Conservation (phyloP, 2,888 invertebrate genomes). For the Crossocerus cetratus region DNA sequence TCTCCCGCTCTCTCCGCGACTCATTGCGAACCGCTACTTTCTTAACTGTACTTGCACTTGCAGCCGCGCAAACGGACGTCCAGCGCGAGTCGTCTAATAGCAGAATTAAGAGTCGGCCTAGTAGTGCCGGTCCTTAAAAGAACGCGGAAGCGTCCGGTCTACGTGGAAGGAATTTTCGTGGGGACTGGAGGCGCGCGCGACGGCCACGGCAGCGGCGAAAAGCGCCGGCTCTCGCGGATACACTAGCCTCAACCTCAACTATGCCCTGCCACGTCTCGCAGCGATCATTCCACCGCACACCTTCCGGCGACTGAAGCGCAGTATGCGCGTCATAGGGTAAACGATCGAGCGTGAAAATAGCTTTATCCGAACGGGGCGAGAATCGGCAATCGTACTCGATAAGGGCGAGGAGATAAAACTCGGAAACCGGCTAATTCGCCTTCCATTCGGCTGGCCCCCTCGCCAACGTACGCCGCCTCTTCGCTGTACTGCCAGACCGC, state of each 20-base stretch:
- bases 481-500: too few species aligned
- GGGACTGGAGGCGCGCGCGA: background rate
- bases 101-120: background rate
- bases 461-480: too few species aligned
- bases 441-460: too few species aligned
- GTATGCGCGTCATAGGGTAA: background rate
- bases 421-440: too few species aligned
- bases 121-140: background rate
- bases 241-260: too few species aligned
- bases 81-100: background rate
- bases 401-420: background rate
- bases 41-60: conserved; percentile 1
- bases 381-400: background rate
- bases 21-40: background rate
- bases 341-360: background rate
- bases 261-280: background rate
- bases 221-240: background rate
- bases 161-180: background rate
- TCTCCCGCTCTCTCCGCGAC: background rate
- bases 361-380: background rate
- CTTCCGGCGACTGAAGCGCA: background rate
- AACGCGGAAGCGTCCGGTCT: background rate
- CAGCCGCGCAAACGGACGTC: background rate
- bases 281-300: background rate
- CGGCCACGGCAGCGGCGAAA: too few species aligned